Evolutionary conservation across 2,888 invertebrate species (phyloP).

Genomic region (Harpalus rubripes): DNA sequence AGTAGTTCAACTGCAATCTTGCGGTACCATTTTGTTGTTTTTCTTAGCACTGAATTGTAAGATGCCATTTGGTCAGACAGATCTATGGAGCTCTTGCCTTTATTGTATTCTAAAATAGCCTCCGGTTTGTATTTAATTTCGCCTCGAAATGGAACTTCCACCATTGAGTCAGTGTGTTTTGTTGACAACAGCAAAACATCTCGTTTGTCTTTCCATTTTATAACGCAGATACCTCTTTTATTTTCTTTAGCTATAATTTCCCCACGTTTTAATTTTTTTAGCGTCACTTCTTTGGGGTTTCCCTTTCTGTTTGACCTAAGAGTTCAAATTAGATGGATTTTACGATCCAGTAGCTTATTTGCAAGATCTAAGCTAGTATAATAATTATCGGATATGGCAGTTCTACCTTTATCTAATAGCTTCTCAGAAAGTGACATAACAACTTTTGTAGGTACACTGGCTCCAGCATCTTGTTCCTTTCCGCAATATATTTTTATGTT

Average conservation of each 20-base stretch:
- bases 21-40: constrained; percentile 68
- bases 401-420: constrained; percentile 28
- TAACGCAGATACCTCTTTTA: constrained; percentile 67
- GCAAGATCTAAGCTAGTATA: constrained; percentile 69
- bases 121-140: constrained; percentile 60
- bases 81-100: constrained; percentile 69
- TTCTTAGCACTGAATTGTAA: constrained; percentile 67
- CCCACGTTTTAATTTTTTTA: constrained; percentile 68
- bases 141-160: constrained; percentile 22
- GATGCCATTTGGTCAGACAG: constrained; percentile 69
- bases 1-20: constrained; percentile 68
- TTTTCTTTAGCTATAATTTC: constrained; percentile 65
- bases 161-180: constrained; percentile 54
- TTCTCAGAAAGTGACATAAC: constrained; percentile 22
- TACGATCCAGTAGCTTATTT: constrained; percentile 68
- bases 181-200: constrained; percentile 67
- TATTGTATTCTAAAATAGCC: constrained; percentile 69
- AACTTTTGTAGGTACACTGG: constrained; percentile 59
- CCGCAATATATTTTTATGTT: constrained; percentile 69
- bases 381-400: constrained; percentile 67
- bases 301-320: constrained; percentile 69
- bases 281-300: constrained; percentile 67
- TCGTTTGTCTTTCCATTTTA: constrained; percentile 67
- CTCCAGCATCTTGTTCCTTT: constrained; percentile 65
- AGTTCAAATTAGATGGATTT: constrained; percentile 70